These are phyloP conservation scores for Apoderus coryli DNA, from an alignment of 2,888 invertebrate species.

Conservation along the genomic window DNA sequence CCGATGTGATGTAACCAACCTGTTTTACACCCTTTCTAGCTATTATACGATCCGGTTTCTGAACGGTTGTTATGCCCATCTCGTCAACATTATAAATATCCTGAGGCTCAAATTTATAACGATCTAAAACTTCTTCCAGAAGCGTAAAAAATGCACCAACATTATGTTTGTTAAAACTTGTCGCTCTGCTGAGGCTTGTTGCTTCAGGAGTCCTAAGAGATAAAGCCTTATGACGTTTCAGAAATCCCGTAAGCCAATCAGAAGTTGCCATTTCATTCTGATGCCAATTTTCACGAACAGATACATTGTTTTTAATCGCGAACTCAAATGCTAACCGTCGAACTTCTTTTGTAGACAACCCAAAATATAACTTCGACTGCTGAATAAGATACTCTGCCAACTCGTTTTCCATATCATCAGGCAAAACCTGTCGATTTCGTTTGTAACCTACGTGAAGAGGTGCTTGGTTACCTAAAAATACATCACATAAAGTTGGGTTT, in stretches of 20 bases:
- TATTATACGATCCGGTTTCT: conserved; percentile 24
- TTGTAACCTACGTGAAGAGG: conserved; percentile 7
- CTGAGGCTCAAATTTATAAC: conserved; percentile 19
- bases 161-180: conserved; percentile 18
- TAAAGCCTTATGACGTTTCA: conserved; percentile 6
- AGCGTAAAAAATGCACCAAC: conserved; percentile 18
- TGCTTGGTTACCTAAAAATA: neutral
- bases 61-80: conserved; percentile 29
- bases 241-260: conserved; percentile 2
- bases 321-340: conserved; percentile 5
- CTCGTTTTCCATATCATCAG: conserved; percentile 7
- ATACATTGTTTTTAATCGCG: conserved; percentile 6
- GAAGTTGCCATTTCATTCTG: conserved; percentile 7
- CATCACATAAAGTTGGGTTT: too few species aligned
- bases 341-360: conserved; percentile 8
- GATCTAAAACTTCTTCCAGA: conserved; percentile 18
- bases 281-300: conserved; percentile 6
- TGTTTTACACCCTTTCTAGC: conserved; percentile 24
- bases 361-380: conserved; percentile 9
- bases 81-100: conserved; percentile 30
- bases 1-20: conserved; percentile 22
- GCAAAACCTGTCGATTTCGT: conserved; percentile 9
- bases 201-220: conserved; percentile 14
- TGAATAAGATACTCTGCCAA: conserved; percentile 9
- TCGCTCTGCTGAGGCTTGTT: conserved; percentile 18